Evolutionary conservation across 1,140 invertebrate genomes (phyloP).

Genomic region (Tetragonula clypearis): DNA sequence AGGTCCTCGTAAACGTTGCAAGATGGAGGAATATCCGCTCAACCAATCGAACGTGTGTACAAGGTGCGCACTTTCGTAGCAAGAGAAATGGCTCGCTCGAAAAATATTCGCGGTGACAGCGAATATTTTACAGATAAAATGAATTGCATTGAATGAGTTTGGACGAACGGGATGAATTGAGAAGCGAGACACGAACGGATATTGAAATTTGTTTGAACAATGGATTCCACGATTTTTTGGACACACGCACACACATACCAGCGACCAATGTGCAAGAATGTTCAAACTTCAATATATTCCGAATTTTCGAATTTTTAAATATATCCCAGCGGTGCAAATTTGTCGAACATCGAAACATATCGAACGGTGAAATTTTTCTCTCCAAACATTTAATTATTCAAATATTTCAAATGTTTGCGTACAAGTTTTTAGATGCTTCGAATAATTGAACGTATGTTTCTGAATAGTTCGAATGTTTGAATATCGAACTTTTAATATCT

Average conservation of each 20-base stretch:
- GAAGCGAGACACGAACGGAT: not conserved
- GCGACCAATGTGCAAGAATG: too few relatives aligned
- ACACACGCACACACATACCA: too few relatives aligned
- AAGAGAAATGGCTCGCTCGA: not conserved
- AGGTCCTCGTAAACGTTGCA: conserved; percentile 9
- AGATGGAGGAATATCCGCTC: conserved; percentile 16
- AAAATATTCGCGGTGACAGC: not conserved
- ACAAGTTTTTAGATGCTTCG: not conserved
- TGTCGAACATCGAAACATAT: too few relatives aligned
- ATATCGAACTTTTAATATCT: not conserved
- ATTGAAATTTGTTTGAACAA: too few relatives aligned
- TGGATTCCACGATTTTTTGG: not conserved
- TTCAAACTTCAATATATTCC: not conserved
- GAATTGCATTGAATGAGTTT: not conserved
- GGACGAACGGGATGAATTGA: too few relatives aligned
- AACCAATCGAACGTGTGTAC: not conserved
- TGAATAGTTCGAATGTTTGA: not conserved
- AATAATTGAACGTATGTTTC: not conserved
- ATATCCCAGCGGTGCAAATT: not conserved
- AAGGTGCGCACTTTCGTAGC: not conserved
- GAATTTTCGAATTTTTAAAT: not conserved
- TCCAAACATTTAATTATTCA: not conserved
- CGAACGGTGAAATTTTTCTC: too few relatives aligned
- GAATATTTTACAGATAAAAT: not conserved
- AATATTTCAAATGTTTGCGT: not conserved